Base-by-base conservation (phyloP, 1,140 invertebrate genomes). In the Lasaia peninsularis region DNA sequence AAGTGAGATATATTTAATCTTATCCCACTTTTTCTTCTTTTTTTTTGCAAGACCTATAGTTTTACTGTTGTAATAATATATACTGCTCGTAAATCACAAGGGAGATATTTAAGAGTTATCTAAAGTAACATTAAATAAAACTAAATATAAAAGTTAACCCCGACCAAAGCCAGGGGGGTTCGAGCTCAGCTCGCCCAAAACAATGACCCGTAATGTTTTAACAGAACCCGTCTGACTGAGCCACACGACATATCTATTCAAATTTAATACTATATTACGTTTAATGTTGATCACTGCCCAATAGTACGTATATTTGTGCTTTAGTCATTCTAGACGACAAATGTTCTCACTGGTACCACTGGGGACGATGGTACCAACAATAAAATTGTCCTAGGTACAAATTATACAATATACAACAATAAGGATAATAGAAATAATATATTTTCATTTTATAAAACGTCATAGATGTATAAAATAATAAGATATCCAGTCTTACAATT, bases 261-360 rank as follows among this genome's bases (percentile, higher is more conserved):
- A 78, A 84, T 78, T 80, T 86, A 81, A 77, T 76, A 74, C 82
- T 86, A 82, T 79, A 75, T 85, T 88, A 84, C 78, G 72, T 81
- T 86, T 79, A 86, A 88, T 88, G 86, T 88, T 88, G 86, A 88
- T 88, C 86, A 88, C 86, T 86, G 86, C 83, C 86, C 86, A 84
- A 80, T 85, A 82, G 83, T 88, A 88, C 85, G 85, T 88, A 88
- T 88, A 71, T 88, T 86, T 86, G 85, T 88, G 85, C 85, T 83
- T 80, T 75, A 73, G 75, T 87, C 81, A 74, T 76, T 77, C 80
- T 79, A 84, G 73, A 80, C 85, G 81, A 88, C 85, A 79, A 81
- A 79, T 40, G 18, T 40, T 10, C 37, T 40, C 37, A 40, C 37
- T 40, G 14, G 37, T 40, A 40, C 37, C 37, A 40, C 34, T 12